Evolutionary conservation across 2,113 vertebrate species (phyloP), one percentile per base, ranked within the genome.

Genomic region (Sarotherodon lohbergeri): DNA sequence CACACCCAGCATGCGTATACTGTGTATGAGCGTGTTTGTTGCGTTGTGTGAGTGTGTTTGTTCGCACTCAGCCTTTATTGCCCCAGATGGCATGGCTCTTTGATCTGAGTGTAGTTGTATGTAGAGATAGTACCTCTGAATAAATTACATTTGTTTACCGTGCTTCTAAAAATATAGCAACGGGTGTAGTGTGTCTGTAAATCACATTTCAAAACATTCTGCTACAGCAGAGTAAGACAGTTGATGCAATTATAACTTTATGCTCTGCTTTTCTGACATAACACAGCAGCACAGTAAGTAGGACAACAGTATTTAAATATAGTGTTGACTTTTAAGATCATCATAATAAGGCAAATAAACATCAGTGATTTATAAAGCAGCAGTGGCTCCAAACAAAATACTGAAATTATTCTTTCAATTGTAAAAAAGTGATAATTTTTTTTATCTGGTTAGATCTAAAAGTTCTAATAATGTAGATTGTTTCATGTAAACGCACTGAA

Each of bases 1-100:
- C 88, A 90, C 81, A 48, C 85, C 81, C 84, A 87, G 39, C 86
- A 76, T 71, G 83, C 9, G 39, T 88, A 59, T 48, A 32, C n/a
- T 80, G 81, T 43, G 59, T 81, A 9, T 85, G 54, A 86, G 46
- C 55, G 43, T 48, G 32, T 90, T 36, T 87, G 71, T 79, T 80
- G 61, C 1, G 0, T 36, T 56, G 55, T 78, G 82, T 79, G 8
- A 73, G 80, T 82, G 81, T 73, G 56, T 83, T 39, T 73, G 34
- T 85, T 34, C n/a, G 6, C 4, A 36, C 48, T 39, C n/a, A 43
- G 43, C 9, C 68, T 63, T 76, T 80, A 80, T 79, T 55, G 52
- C 9, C 81, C 79, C 84, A 90, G 83, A 85, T 86, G 83, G 79
- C 71, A 36, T 56, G 41, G 54, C 79, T 78, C 59, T 80, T 80